Evolutionary conservation across 2,888 invertebrate genomes (phyloP).

Genomic region (Erannis defoliaria): DNA sequence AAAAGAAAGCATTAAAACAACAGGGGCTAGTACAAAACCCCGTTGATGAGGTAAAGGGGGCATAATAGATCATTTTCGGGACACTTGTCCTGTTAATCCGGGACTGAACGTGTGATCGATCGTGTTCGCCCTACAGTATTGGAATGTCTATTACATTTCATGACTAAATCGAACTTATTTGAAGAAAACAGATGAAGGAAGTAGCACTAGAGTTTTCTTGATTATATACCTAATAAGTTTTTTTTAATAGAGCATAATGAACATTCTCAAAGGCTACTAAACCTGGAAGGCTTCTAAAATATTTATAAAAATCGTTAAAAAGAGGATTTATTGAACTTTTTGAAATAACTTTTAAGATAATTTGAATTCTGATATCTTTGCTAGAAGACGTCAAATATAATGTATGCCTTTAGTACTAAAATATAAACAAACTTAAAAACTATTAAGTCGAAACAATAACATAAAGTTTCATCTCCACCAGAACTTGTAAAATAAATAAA

Average conservation of each 20-base stretch:
- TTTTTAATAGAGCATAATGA: too few relatives aligned
- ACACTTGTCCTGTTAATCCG: conserved; percentile 81
- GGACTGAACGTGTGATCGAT: conserved; percentile 64
- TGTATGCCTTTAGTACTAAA: too few relatives aligned
- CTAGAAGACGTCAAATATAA: too few relatives aligned
- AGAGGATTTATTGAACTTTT: too few relatives aligned
- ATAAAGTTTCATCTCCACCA: conserved; percentile 29
- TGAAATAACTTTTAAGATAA: too few relatives aligned
- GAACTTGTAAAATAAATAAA: conserved; percentile 45
- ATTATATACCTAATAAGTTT: too few relatives aligned
- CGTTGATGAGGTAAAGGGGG: conserved; percentile 84
- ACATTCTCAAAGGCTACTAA: too few relatives aligned
- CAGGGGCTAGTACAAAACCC: conserved; percentile 77
- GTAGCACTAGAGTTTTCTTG: too few relatives aligned
- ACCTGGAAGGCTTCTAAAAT: too few relatives aligned
- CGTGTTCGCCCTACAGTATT: conserved; percentile 51
- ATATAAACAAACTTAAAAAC: too few relatives aligned
- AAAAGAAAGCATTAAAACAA: conserved; percentile 81
- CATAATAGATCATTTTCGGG: conserved; percentile 84
- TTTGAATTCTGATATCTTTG: too few relatives aligned
- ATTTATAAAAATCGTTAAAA: too few relatives aligned
- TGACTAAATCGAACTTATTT: conserved; percentile 10
- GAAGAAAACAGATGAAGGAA: not conserved
- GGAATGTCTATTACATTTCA: conserved; percentile 66
- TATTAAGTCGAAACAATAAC: conserved; percentile 38